A percentile compares a stretch with the other conserved stretches of the same genome.
These are phyloP conservation scores for Chaunax sp. DNA, from an alignment of 2,797 vertebrate species.

Conservation along the genomic window DNA sequence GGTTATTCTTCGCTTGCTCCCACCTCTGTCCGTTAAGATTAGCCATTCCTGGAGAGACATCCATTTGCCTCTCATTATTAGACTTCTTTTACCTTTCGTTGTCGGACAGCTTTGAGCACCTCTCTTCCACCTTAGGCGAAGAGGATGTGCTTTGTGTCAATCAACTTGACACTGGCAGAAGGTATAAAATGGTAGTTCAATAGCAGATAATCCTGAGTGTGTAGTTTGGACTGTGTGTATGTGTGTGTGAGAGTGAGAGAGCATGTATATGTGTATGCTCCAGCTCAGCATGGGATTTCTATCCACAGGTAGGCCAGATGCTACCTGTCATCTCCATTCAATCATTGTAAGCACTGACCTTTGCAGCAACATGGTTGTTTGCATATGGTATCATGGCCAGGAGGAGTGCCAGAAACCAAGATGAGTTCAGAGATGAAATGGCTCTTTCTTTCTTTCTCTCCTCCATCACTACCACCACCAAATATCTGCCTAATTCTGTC, in stretches of 20 bases:
- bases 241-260: neutral
- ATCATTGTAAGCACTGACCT: constrained; percentile 78
- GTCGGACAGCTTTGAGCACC: constrained; percentile 48
- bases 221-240: constrained; percentile 24
- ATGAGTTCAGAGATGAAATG: constrained; percentile 39
- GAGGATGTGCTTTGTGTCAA: constrained; percentile 64
- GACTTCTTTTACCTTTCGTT: constrained; percentile 63
- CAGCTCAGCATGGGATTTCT: constrained; percentile 61
- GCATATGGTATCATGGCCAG: constrained; percentile 56
- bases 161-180: constrained; percentile 59
- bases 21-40: constrained; percentile 79
- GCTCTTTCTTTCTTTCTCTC: constrained; percentile 1
- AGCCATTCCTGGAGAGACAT: constrained; percentile 78
- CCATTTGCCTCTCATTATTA: constrained; percentile 81
- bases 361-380: constrained; percentile 74
- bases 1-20: constrained; percentile 77
- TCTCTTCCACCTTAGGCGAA: constrained; percentile 58
- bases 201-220: constrained; percentile 66
- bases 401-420: constrained; percentile 50
- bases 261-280: neutral
- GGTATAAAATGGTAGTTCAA: constrained; percentile 66
- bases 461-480: constrained; percentile 6
- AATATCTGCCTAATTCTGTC: constrained; percentile 30
- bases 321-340: constrained; percentile 78
- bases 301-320: constrained; percentile 80